Percentiles rank a stretch among this genome's conserved stretches.
These are phyloP conservation scores for Cathartes aura DNA, from an alignment of 2,113 vertebrate genomes.

Conservation along the genomic window DNA sequence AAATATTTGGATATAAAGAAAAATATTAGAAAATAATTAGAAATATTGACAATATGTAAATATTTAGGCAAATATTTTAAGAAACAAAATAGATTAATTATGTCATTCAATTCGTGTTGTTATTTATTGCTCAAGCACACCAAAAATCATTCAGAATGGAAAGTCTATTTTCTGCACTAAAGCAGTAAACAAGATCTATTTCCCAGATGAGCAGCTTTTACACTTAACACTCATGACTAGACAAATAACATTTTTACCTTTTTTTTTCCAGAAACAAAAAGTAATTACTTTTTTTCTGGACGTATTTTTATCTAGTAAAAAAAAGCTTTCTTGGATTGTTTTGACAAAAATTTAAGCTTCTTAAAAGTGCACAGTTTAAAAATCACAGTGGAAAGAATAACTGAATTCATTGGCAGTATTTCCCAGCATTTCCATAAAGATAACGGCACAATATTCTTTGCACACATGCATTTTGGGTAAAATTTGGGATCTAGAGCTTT, in stretches of 20 bases:
- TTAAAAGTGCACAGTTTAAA: neutral
- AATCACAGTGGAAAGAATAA: neutral
- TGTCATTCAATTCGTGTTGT: neutral
- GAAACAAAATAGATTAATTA: neutral
- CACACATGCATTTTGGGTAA: rapidly evolving
- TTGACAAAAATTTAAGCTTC: neutral
- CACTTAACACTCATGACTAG: neutral
- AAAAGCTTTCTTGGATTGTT: neutral
- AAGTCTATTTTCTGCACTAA: neutral
- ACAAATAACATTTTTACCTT: neutral
- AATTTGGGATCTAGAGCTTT: neutral
- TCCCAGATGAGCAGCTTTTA: neutral
- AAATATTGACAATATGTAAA: neutral
- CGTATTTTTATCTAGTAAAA: neutral
- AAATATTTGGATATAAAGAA: neutral
- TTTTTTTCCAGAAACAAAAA: neutral
- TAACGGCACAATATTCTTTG: neutral
- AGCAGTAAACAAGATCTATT: neutral
- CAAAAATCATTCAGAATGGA: neutral
- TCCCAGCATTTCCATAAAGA: neutral
- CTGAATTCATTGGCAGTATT: neutral
- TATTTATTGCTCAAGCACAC: neutral
- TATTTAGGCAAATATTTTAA: neutral
- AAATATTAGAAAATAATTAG: neutral
- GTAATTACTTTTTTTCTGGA: neutral